Percentiles rank a stretch among this genome's conserved stretches.
These are phyloP conservation scores for Rhyacophila brunnea DNA, from an alignment of 1,140 invertebrate species.

Conservation along the genomic window DNA sequence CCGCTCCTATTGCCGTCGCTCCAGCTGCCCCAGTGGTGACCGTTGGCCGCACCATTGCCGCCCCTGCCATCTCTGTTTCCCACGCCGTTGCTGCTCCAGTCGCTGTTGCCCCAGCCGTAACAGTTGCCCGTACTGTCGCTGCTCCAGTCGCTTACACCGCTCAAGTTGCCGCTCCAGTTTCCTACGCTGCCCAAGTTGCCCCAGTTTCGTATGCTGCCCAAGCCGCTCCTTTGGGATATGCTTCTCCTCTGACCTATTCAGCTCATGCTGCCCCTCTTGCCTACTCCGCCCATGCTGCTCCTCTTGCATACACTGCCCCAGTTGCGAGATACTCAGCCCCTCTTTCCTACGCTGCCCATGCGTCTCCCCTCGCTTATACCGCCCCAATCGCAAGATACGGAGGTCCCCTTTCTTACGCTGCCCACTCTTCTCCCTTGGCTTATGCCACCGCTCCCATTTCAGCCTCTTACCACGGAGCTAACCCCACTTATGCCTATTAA, in stretches of 20 bases:
- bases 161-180: slow-evolving; percentile 10
- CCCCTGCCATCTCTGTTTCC: not conserved
- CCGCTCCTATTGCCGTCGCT: slow-evolving; percentile 26
- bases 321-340: slow-evolving; percentile 21
- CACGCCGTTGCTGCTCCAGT: not conserved
- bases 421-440: slow-evolving; percentile 21
- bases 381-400: not conserved
- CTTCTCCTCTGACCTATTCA: no score
- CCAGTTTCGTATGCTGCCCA: slow-evolving; percentile 29
- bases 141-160: slow-evolving; percentile 5
- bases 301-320: slow-evolving; percentile 10
- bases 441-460: slow-evolving; percentile 7
- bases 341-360: slow-evolving; percentile 4
- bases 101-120: not conserved
- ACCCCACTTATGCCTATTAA: slow-evolving; percentile 30
- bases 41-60: not conserved
- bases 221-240: not conserved
- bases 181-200: slow-evolving; percentile 26
- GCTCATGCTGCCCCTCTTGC: not conserved
- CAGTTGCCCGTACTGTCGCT: not conserved
- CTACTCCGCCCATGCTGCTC: slow-evolving; percentile 14
- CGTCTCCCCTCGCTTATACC: slow-evolving; percentile 5
- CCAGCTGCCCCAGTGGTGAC: slow-evolving; percentile 5
- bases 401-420: not conserved
- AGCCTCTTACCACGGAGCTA: slow-evolving; percentile 1